Evolutionary conservation across 2,888 invertebrate species (phyloP), one percentile per base, ranked within the genome.

Genomic region (Philonicus albiceps): DNA sequence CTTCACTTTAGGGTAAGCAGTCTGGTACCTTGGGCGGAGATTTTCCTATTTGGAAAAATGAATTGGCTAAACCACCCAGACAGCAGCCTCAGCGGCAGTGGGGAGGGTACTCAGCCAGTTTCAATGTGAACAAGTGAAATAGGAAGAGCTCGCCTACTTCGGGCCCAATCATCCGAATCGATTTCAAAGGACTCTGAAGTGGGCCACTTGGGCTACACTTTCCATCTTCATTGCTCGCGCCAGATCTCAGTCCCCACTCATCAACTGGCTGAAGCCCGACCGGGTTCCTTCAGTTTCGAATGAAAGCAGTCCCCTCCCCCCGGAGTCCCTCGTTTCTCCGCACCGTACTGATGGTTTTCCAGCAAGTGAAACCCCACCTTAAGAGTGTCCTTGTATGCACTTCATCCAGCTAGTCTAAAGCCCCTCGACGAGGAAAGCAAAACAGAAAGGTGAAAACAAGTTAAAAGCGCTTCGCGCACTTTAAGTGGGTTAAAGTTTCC

Each of bases 161-260:
- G 7, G 40, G 31, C 55, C 80, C 80, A 81, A 81, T 81, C 80
- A 81, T 31, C 80, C 80, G 80, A 81, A 81, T 81, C 80, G 80
- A 81, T 81, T 81, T 81, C 53, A 30, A 55, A 81, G 55, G 16
- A 81, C 80, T 55, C 80, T 53, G 22, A 81, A 81, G 80, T 53
- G 80, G 53, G 30, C 80, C 55, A 53, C 80, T 81, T 55, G 80
- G 22, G 7, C 30, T 81, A 55, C 53, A 81, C 53, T 55, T 49
- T 55, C 53, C 31, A 53, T 53, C 80, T 53, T 81, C 53, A 31
- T 19, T 81, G 16, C 31, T 37, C 53, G 53, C 78, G 34, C 31
- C 49, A n/a, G n/a, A 49, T n/a, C 19, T n/a, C 6, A 16, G n/a
- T 11, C 34, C 31, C 55, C 80, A 37, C 80, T 81, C 55, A 55